Evolutionary conservation across 2,113 vertebrate genomes (phyloP).

Genomic region (Okapia johnstoni): DNA sequence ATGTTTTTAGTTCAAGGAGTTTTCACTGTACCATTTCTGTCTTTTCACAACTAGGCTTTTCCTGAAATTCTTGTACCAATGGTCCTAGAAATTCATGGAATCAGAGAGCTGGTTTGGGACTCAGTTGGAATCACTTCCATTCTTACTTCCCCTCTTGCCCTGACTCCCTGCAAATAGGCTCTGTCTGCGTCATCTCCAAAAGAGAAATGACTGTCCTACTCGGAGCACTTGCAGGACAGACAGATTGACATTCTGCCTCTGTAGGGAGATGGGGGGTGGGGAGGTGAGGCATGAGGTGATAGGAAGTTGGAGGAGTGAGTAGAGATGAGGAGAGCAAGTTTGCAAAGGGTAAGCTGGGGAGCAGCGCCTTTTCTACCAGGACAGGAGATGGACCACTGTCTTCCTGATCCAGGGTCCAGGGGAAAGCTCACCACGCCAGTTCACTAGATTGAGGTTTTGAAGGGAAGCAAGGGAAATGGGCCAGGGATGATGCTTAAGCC

Average conservation of each 20-base stretch:
- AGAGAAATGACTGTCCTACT: neutral
- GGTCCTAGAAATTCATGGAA: neutral
- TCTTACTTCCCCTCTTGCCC: neutral
- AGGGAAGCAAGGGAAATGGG: neutral
- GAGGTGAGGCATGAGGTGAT: rapidly evolving
- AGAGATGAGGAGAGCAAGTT: neutral
- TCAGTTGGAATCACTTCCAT: neutral
- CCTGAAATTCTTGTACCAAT: neutral
- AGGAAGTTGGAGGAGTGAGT: neutral
- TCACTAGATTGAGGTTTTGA: neutral
- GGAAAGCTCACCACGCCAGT: neutral
- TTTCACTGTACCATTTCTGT: neutral
- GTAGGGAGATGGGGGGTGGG: neutral
- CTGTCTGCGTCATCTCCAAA: neutral
- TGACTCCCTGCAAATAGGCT: neutral
- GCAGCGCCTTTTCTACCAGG: neutral
- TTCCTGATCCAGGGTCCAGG: neutral
- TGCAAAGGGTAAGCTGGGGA: neutral
- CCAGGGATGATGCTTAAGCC: neutral
- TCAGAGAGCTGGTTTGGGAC: neutral
- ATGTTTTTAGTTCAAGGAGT: neutral
- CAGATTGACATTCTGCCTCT: neutral
- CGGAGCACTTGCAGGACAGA: neutral
- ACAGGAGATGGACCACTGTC: neutral
- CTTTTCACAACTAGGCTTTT: neutral